Evolutionary conservation across 2,113 vertebrate genomes (phyloP).

Genomic region (Synodontis membranacea): DNA sequence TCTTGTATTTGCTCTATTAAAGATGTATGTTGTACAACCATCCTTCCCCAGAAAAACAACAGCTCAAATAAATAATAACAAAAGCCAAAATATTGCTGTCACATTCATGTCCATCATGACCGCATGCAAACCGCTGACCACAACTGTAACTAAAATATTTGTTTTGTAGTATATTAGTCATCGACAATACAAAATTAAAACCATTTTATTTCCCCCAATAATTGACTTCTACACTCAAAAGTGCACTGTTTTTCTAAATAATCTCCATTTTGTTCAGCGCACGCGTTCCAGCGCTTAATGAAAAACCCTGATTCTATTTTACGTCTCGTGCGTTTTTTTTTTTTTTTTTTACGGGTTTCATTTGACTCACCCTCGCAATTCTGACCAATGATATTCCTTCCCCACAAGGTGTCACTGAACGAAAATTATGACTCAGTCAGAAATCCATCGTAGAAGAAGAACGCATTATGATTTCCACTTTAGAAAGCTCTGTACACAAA

Average conservation of each 20-base stretch:
- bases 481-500: neutral
- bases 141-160: neutral
- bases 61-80: too few species aligned
- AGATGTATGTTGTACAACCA: too few species aligned
- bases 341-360: neutral
- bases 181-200: neutral
- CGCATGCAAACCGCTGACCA: too few species aligned
- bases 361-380: neutral
- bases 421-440: neutral
- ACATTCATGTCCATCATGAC: too few species aligned
- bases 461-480: neutral
- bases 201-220: neutral
- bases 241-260: neutral
- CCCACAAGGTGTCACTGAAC: constrained; percentile 8
- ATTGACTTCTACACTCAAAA: neutral
- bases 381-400: neutral
- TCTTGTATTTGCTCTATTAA: too few species aligned
- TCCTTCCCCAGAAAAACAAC: too few species aligned
- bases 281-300: neutral
- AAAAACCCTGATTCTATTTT: neutral
- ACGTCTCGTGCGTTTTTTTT: too few species aligned
- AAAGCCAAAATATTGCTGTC: too few species aligned
- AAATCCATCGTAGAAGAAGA: neutral
- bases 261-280: neutral
- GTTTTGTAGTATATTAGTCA: neutral